Evolutionary conservation across 2,888 invertebrate species (phyloP), one percentile per base, ranked within the genome.

Genomic region (Bellardia bayeri): DNA sequence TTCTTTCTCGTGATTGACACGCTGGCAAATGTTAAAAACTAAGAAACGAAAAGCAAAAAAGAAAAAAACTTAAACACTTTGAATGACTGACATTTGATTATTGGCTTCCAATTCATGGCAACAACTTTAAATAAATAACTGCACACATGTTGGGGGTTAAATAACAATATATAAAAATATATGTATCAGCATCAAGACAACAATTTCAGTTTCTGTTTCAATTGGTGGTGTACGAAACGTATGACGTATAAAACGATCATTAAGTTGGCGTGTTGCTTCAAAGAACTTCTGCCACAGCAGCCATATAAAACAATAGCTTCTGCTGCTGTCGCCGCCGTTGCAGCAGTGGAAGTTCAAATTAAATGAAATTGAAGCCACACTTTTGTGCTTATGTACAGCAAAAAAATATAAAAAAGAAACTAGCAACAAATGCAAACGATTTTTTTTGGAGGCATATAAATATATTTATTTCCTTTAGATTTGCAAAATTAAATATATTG

Each of bases 81-180:
- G 64, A 85, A 79, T 88, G 89, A 90, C 93, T 93, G 93, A 92
- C 93, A 93, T 93, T 93, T 93, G 93, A 93, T 93, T 93, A 93
- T 93, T 93, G 93, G 93, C 93, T 93, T 93, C 93, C 93, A 93
- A 92, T 93, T 91, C 56, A 72, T 56, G 91, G 90, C 89, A 91
- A 90, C 90, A 91, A 89, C 89, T 90, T 30, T 9, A 66, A 66
- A 71, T 23, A 54, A 56, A 82, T 69, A 76, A 61, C 58, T 75
- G 64, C 71, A 85, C 75, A 86, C 40, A 82, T 85, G 85, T 82
- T 78, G 61, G 68, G 82, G 83, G 82, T 71, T 69, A 80, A 85
- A 69, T 75, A 63, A 54, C 83, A 83, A 83, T 45, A 45, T 42
- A 3, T 9, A 45, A 13, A 13, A 78, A 71, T 63, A 78, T 83